These are phyloP conservation scores for Cynocephalus volans DNA, from an alignment of 2,113 vertebrate genomes.

Conservation along the genomic window DNA sequence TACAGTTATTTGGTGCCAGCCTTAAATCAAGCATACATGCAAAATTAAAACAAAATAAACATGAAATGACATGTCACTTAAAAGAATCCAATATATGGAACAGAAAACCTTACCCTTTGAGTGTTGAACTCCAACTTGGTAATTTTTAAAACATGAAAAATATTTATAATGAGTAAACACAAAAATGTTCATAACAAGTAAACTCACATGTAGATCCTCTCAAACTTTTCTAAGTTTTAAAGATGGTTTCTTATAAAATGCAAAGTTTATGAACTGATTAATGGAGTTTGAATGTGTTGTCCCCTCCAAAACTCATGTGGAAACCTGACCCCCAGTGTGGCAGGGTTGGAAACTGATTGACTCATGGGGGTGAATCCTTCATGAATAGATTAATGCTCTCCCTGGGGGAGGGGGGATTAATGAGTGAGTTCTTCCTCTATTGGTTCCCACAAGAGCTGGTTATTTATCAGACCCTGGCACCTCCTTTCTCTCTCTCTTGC, in stretches of 20 bases:
- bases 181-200: background rate
- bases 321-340: too few species aligned
- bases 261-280: background rate
- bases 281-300: too few species aligned
- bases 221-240: slow-evolving; percentile 27
- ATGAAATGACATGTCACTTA: background rate
- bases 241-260: background rate
- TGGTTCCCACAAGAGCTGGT: too few species aligned
- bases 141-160: slow-evolving; percentile 3
- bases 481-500: too few species aligned
- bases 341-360: too few species aligned
- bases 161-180: background rate
- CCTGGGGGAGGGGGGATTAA: too few species aligned
- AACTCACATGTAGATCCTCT: background rate
- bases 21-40: background rate
- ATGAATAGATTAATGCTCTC: too few species aligned
- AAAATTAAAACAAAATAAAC: background rate
- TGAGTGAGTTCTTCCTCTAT: too few species aligned
- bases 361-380: too few species aligned
- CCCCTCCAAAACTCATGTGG: too few species aligned
- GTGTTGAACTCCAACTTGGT: background rate
- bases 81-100: background rate
- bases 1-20: background rate
- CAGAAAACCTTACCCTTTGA: background rate
- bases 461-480: too few species aligned